phyloP scores from a whole-genome alignment of 2,113 vertebrate genomes.

The Sula dactylatra region DNA sequence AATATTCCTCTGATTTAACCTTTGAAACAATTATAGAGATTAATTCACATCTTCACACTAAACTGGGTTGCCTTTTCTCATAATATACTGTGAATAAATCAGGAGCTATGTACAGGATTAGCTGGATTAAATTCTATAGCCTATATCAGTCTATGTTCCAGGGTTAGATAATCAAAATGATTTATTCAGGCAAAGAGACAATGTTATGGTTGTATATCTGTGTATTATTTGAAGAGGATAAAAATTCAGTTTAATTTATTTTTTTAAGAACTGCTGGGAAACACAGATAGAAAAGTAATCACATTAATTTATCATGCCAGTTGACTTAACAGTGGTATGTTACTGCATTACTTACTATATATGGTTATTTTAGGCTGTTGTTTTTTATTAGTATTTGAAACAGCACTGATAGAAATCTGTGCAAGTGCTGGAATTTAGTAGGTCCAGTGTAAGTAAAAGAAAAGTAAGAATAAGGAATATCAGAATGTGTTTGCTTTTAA shows the following conservation, averaged over 20 bases:
- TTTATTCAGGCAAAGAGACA: not conserved
- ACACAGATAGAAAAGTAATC: not conserved
- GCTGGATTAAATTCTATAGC: not conserved
- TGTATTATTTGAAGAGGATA: not conserved
- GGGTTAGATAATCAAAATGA: not conserved
- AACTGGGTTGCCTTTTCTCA: not conserved
- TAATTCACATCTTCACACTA: not conserved
- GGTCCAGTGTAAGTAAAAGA: not conserved
- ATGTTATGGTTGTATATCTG: not conserved
- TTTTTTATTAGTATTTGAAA: not conserved
- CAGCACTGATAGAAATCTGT: not conserved
- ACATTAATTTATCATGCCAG: not conserved
- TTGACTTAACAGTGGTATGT: not conserved
- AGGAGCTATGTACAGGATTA: not conserved
- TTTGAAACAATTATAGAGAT: not conserved
- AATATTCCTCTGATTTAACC: not conserved
- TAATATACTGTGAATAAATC: not conserved
- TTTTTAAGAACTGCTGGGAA: not conserved
- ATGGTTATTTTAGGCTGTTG: not conserved
- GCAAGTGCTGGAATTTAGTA: not conserved
- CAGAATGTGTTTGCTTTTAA: not conserved
- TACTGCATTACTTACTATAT: not conserved
- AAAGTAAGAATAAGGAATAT: not conserved
- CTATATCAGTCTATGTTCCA: not conserved
- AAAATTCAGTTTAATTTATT: not conserved